Conservation (phyloP, 2,113 vertebrate species). For the Daphoenositta chrysoptera region DNA sequence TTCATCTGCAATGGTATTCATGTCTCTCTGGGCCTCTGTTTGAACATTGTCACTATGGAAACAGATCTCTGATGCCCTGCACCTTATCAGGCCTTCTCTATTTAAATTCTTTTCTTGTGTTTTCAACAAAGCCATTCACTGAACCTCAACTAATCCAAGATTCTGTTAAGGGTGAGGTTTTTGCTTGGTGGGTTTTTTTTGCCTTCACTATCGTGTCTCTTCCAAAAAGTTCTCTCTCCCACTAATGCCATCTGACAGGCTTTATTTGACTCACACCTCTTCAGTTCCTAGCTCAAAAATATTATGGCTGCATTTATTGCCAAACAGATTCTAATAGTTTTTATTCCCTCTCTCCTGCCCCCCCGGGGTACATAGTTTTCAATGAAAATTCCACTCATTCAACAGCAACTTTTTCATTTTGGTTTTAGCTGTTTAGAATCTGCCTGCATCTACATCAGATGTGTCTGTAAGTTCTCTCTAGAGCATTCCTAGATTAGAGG, state of each 20-base stretch:
- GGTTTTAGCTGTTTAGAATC: not conserved
- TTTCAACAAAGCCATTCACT: slow-evolving; percentile 71
- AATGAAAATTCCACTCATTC: slow-evolving; percentile 9
- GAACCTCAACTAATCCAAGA: slow-evolving; percentile 77
- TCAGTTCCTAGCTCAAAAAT: not conserved
- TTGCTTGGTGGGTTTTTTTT: not conserved
- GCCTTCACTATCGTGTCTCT: not conserved
- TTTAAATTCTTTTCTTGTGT: slow-evolving; percentile 68
- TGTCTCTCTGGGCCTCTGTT: slow-evolving; percentile 51
- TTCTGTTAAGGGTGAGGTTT: slow-evolving; percentile 45
- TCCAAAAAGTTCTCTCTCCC: slow-evolving; percentile 18
- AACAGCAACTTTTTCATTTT: slow-evolving; percentile 19
- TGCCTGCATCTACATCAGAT: not conserved
- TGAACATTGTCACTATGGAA: slow-evolving; percentile 69
- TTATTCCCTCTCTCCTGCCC: not conserved
- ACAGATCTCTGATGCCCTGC: slow-evolving; percentile 67
- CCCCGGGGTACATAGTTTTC: not conserved
- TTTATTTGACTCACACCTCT: not conserved
- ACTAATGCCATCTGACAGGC: slow-evolving; percentile 14
- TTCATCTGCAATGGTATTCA: slow-evolving; percentile 39
- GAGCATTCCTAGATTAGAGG: slow-evolving; percentile 15
- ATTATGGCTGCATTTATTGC: not conserved
- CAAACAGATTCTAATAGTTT: not conserved
- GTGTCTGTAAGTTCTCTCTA: not conserved
- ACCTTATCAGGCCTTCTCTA: slow-evolving; percentile 65